Evolutionary conservation across 2,797 vertebrate genomes (phyloP).

Genomic region (Sebastes hubbsi): DNA sequence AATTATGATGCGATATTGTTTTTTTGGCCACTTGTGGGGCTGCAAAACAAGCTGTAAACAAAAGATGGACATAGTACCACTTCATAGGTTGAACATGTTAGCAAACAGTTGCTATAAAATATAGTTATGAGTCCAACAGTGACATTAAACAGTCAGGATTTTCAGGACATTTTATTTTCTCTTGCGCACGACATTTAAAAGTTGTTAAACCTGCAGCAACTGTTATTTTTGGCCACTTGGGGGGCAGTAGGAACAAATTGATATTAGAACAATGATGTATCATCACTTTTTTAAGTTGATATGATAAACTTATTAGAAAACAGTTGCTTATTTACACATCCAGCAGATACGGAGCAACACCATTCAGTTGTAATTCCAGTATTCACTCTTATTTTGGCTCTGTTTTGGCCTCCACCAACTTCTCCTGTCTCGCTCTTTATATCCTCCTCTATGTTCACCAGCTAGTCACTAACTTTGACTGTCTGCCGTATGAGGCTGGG

Average conservation of each 20-base stretch:
- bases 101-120: too few relatives aligned
- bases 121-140: too few relatives aligned
- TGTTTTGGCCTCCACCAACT: not conserved
- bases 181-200: too few relatives aligned
- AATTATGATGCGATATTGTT: not conserved
- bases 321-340: not conserved
- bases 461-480: not conserved
- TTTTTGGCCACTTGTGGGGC: not conserved
- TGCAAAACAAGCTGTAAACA: fast-evolving
- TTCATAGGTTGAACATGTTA: too few relatives aligned
- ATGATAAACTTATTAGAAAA: not conserved
- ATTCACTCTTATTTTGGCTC: not conserved
- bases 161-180: too few relatives aligned
- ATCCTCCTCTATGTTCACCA: not conserved
- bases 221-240: too few relatives aligned
- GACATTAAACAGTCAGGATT: too few relatives aligned
- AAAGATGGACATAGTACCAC: too few relatives aligned
- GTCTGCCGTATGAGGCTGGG: too few relatives aligned
- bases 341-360: not conserved
- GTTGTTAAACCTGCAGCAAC: too few relatives aligned
- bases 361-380: not conserved
- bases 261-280: not conserved
- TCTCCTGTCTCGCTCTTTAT: not conserved
- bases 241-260: too few relatives aligned
- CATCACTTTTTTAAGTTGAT: not conserved